Evolutionary conservation across 2,888 invertebrate genomes (phyloP).

Genomic region (Platerodrilus igneus): DNA sequence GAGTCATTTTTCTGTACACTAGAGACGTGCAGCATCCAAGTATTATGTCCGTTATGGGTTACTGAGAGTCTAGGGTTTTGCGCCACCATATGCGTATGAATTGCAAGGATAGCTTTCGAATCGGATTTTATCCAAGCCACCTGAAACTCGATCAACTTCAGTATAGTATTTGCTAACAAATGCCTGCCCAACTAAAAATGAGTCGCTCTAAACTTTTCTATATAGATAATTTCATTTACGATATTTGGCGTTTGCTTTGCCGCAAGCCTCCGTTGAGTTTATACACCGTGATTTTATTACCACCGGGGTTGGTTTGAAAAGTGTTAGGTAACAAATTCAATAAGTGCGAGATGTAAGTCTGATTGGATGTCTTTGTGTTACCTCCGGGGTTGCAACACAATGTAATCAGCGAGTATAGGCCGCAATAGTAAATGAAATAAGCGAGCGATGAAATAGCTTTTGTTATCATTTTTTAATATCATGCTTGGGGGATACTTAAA

Average conservation of each 20-base stretch:
- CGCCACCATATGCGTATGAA: slow-evolving; percentile 85
- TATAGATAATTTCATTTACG: slow-evolving; percentile 42
- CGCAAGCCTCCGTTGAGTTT: slow-evolving; percentile 36
- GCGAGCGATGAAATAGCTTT: slow-evolving; percentile 30
- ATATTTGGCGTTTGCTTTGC: slow-evolving; percentile 34
- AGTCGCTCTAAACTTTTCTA: slow-evolving; percentile 28
- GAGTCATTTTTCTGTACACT: slow-evolving; percentile 88
- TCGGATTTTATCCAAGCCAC: slow-evolving; percentile 92
- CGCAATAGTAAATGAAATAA: slow-evolving; percentile 34
- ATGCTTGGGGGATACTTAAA: slow-evolving; percentile 16
- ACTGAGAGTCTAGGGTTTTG: slow-evolving; percentile 81
- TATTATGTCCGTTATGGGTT: slow-evolving; percentile 88
- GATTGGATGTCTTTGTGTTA: slow-evolving; percentile 50
- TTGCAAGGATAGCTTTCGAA: slow-evolving; percentile 82
- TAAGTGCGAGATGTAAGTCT: slow-evolving; percentile 48
- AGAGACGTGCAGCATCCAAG: slow-evolving; percentile 87
- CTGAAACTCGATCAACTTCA: slow-evolving; percentile 50
- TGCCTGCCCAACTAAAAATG: slow-evolving; percentile 26
- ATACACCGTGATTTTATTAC: slow-evolving; percentile 45
- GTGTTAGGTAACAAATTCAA: slow-evolving; percentile 47
- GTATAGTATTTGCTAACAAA: slow-evolving; percentile 31
- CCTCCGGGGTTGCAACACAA: slow-evolving; percentile 45
- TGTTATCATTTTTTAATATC: slow-evolving; percentile 24
- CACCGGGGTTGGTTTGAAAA: slow-evolving; percentile 40
- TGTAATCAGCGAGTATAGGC: slow-evolving; percentile 46